Base-by-base conservation (phyloP, 2,888 invertebrate species). In the Zhengitettix transpicula region DNA sequence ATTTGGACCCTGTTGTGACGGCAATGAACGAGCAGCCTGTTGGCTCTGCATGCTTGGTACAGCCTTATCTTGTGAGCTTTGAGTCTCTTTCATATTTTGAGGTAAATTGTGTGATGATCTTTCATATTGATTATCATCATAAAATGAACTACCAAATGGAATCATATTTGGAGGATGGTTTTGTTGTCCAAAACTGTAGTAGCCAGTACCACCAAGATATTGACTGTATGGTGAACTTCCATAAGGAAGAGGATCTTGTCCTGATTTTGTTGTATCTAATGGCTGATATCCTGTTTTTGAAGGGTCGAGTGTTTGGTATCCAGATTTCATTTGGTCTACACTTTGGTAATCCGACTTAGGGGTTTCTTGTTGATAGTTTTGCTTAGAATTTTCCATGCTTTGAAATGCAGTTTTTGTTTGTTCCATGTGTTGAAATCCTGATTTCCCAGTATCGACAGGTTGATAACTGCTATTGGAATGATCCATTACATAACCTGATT, bases 141-240 rank as follows among this genome's bases (percentile, higher is more conserved):
- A 40, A 16, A 47, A 58, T 15, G 52, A 42, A 14, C 40, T 42
- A n/a, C 58, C 53, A 41, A 58, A 58, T 40, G 51, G 58, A 15
- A 58, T 53, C 41, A 40, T 52, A 42, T 51, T 41, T 44, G 54
- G 40, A 40, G 41, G 16, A 9, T 42, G 28, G 8, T 16, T 44
- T 54, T 58, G 58, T 14, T 58, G 58, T 10, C 54, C 54, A 44
- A 55, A 28, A 40, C 55, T 41, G 40, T 55, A 55, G 40, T 55
- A 55, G 28, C 40, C 14, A 28, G 40, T 28, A 40, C 55, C 41
- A 5, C 40, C 40, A 8, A 55, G 40, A n/a, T 55, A 55, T 41
- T 55, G 55, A 28, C 40, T 12, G 12, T 55, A 55, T n/a, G 28
- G n/a, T 17, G 41, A 14, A 41, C n/a, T 40, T n/a, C 41, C n/a